phyloP scores from a whole-genome alignment of 35 echinoderm and acorn worm genomes.

The Apostichopus parvimensis region DNA sequence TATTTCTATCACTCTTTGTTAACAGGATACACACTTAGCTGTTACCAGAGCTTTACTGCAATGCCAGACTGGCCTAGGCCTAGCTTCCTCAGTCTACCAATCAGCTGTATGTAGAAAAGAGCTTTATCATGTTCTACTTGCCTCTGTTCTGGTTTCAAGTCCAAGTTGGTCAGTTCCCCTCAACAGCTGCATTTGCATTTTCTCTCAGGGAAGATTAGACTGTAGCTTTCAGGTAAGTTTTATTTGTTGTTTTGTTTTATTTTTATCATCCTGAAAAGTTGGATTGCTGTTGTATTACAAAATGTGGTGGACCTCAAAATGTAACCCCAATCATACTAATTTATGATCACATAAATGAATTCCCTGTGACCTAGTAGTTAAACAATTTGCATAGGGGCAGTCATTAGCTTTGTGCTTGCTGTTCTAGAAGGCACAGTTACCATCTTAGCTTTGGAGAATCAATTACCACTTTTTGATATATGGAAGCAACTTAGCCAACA shows the following conservation, averaged over 20 bases:
- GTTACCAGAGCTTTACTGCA: constrained; percentile 50
- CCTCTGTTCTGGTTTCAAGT: constrained; percentile 63
- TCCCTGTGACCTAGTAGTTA: too few species aligned
- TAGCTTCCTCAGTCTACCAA: constrained; percentile 37
- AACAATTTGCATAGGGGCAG: not conserved
- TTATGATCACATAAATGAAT: too few species aligned
- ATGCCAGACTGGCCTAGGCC: constrained; percentile 26
- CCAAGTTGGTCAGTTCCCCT: constrained; percentile 68
- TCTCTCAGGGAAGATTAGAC: constrained; percentile 74
- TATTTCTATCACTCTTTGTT: too few species aligned
- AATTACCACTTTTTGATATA: too few species aligned
- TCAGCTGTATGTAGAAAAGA: constrained; percentile 44
- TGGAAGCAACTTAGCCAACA: too few species aligned
- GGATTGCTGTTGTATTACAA: too few species aligned
- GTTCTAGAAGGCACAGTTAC: too few species aligned
- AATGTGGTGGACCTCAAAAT: too few species aligned
- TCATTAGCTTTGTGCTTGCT: too few species aligned
- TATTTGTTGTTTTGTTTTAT: not conserved
- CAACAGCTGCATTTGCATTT: constrained; percentile 54
- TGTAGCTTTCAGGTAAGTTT: constrained; percentile 48
- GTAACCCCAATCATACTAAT: too few species aligned
- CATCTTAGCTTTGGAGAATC: too few species aligned
- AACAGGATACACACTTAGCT: constrained; percentile 59
- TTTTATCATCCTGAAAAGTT: too few species aligned
- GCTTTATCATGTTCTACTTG: constrained; percentile 67